A percentile compares a stretch with the other conserved stretches of the same genome.
Conservation (phyloP, 2,888 invertebrate species). For the Drosophila paramelanica region DNA sequence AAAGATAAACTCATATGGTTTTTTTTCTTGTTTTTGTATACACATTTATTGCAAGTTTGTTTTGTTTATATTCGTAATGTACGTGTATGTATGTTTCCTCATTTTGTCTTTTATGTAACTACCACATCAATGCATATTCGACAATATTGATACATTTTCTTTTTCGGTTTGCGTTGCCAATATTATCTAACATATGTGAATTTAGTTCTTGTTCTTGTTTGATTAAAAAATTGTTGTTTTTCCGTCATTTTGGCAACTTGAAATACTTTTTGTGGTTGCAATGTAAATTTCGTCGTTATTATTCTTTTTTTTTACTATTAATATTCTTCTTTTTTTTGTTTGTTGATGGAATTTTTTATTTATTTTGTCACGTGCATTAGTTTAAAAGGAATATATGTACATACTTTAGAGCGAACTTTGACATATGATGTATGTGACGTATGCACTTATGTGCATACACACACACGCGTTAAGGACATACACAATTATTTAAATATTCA, state of each 20-base stretch:
- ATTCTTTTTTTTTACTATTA: slow-evolving; percentile 6
- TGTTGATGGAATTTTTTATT: slow-evolving; percentile 31
- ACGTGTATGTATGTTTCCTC: slow-evolving; percentile 59
- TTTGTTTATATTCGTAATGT: slow-evolving; percentile 70
- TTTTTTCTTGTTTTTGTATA: slow-evolving; percentile 77
- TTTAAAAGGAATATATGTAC: slow-evolving; percentile 60
- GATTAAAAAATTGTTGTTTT: slow-evolving; percentile 33
- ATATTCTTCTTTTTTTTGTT: slow-evolving; percentile 21
- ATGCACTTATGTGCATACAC: slow-evolving; percentile 4
- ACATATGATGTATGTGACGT: slow-evolving; percentile 23
- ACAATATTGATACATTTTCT: slow-evolving; percentile 48
- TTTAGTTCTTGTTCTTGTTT: slow-evolving; percentile 11
- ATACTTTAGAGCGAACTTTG: slow-evolving; percentile 47
- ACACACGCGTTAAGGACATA: slow-evolving; percentile 28
- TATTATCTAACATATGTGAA: slow-evolving; percentile 25
- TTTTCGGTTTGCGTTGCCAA: slow-evolving; percentile 22
- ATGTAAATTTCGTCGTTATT: slow-evolving; percentile 21
- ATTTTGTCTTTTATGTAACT: slow-evolving; percentile 69
- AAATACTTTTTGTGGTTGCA: slow-evolving; percentile 35
- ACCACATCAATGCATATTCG: slow-evolving; percentile 82
- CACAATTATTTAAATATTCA: slow-evolving; percentile 48
- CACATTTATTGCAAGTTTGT: slow-evolving; percentile 84
- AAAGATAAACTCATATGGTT: background rate
- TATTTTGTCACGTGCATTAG: slow-evolving; percentile 48
- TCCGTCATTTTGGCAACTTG: slow-evolving; percentile 15